Conservation (phyloP, 2,797 vertebrate species). For the Lycodopsis pacificus region DNA sequence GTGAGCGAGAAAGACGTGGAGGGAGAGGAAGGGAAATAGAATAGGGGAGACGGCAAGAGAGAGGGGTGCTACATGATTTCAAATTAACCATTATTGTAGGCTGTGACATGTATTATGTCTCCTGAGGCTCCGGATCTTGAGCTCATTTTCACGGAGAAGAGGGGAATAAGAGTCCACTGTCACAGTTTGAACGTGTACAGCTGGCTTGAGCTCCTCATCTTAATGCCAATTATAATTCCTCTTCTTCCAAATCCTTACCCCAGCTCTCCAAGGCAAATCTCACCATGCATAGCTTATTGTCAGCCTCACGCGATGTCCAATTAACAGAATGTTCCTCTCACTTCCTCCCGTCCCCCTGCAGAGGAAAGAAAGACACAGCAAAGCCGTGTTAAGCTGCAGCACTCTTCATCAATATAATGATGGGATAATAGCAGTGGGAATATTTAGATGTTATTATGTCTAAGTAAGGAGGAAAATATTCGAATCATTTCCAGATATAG, state of each 20-base stretch:
- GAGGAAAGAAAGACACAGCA: constrained; percentile 61
- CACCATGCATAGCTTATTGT: constrained; percentile 78
- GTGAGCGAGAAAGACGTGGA: constrained; percentile 40
- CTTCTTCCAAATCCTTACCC: constrained; percentile 76
- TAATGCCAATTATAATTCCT: constrained; percentile 82
- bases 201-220: constrained; percentile 81
- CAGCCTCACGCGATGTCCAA: constrained; percentile 77
- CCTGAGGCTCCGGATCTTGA: constrained; percentile 70
- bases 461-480: constrained; percentile 13
- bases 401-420: constrained; percentile 38
- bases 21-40: constrained; percentile 66
- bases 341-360: constrained; percentile 34
- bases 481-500: constrained; percentile 16
- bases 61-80: constrained; percentile 79
- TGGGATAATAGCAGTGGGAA: constrained; percentile 35
- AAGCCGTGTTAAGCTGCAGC: constrained; percentile 54
- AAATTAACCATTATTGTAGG: constrained; percentile 79
- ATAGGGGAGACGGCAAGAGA: constrained; percentile 66
- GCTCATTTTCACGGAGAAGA: constrained; percentile 85
- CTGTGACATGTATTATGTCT: constrained; percentile 80
- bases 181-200: constrained; percentile 77
- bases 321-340: constrained; percentile 83
- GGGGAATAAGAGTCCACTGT: constrained; percentile 77
- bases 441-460: constrained; percentile 43
- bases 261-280: constrained; percentile 75